Conservation (phyloP, 2,888 invertebrate species). For the Rosalia funebris region DNA sequence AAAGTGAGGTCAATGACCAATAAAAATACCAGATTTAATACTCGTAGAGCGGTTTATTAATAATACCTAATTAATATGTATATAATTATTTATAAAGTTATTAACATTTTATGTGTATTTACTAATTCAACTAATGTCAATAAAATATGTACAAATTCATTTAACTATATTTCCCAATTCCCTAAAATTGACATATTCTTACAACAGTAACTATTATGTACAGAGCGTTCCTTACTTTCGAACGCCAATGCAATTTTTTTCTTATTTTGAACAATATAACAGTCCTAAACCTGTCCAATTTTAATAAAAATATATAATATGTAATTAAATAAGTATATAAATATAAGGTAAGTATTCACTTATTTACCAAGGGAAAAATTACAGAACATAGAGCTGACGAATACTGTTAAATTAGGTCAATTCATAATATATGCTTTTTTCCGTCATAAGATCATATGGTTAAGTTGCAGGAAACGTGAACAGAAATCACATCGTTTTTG, state of each 20-base stretch:
- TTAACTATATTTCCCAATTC: constrained; percentile 70
- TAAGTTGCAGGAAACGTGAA: constrained; percentile 16
- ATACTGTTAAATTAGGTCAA: constrained; percentile 41
- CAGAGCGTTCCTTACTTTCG: constrained; percentile 34
- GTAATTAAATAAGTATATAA: constrained; percentile 57
- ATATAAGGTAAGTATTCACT: constrained; percentile 49
- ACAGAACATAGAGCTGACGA: constrained; percentile 41
- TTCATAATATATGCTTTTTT: constrained; percentile 18
- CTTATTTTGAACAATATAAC: constrained; percentile 57
- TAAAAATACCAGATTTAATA: too few species aligned
- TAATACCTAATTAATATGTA: constrained; percentile 65
- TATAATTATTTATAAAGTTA: constrained; percentile 66
- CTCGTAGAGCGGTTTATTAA: constrained; percentile 63
- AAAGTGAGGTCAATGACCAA: too few species aligned
- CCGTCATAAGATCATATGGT: constrained; percentile 20
- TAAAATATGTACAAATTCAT: constrained; percentile 69
- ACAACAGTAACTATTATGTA: constrained; percentile 66
- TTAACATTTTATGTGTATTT: constrained; percentile 65
- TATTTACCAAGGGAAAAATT: constrained; percentile 47
- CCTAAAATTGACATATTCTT: constrained; percentile 78
- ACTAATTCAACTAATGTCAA: constrained; percentile 69
- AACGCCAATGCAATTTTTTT: constrained; percentile 42
- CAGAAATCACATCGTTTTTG: constrained; percentile 36
- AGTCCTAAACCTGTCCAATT: constrained; percentile 58
- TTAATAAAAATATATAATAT: constrained; percentile 57